These are phyloP conservation scores for Syrmaticus mikado DNA, from an alignment of 2,113 vertebrate genomes.

Conservation along the genomic window DNA sequence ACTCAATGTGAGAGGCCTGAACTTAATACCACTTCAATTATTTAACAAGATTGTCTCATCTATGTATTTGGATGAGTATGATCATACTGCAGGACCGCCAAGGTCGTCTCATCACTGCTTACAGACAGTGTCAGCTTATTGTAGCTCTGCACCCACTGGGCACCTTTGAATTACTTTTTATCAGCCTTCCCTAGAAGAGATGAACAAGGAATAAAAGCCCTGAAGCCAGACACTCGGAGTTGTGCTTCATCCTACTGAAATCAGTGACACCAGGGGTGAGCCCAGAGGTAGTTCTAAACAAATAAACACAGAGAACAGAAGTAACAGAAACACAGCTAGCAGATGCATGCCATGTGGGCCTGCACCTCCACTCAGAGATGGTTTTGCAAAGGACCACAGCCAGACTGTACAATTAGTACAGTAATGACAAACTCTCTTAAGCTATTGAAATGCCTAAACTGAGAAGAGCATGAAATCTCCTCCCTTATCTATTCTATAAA, in stretches of 20 bases:
- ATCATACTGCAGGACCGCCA: neutral
- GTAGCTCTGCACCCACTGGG: neutral
- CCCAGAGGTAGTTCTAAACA: neutral
- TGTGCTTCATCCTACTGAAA: neutral
- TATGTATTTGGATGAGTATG: neutral
- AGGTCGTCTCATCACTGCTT: neutral
- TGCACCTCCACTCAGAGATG: accelerated
- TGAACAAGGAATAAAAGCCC: neutral
- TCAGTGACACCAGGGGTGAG: neutral
- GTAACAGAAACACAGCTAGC: neutral
- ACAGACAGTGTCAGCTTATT: neutral
- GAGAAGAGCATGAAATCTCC: neutral
- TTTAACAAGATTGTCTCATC: constrained; percentile 11
- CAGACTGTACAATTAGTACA: neutral
- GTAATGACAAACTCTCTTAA: neutral
- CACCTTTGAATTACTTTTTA: neutral
- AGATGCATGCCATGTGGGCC: accelerated
- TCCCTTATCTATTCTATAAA: neutral
- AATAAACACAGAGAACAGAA: neutral
- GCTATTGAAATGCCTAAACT: neutral
- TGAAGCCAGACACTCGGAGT: neutral
- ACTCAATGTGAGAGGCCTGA: constrained; percentile 10
- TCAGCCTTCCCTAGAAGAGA: neutral
- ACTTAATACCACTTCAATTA: constrained; percentile 27
- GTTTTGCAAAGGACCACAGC: neutral